Evolutionary conservation across 2,888 invertebrate genomes (phyloP).

Genomic region (Harpalus rubripes): DNA sequence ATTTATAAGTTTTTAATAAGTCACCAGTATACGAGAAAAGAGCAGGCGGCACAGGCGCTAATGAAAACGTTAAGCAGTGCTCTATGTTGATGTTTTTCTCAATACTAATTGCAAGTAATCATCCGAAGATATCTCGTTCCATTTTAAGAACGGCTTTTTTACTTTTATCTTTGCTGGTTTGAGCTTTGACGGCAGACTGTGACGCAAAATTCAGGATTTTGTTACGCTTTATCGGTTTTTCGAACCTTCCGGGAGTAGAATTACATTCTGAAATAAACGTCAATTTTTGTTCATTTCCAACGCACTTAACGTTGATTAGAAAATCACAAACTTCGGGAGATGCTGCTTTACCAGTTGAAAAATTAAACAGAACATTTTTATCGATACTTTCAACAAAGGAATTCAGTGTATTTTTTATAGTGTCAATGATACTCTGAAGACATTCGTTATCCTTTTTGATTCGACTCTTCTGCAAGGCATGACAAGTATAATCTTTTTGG

Average conservation of each 20-base stretch:
- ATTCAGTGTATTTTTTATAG: constrained; percentile 68
- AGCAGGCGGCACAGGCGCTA: constrained; percentile 69
- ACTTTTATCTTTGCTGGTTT: constrained; percentile 62
- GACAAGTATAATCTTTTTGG: constrained; percentile 70
- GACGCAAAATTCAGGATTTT: not conserved
- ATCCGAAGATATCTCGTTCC: constrained; percentile 69
- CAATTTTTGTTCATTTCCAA: not conserved
- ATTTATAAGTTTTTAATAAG: constrained; percentile 70
- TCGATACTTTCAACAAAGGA: constrained; percentile 69
- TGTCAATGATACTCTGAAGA: constrained; percentile 66
- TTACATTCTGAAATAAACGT: not conserved
- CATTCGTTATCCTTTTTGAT: constrained; percentile 69
- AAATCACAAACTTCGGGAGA: constrained; percentile 70
- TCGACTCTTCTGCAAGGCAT: constrained; percentile 68
- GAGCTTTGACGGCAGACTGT: constrained; percentile 62
- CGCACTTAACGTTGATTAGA: constrained; percentile 70
- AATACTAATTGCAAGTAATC: constrained; percentile 69
- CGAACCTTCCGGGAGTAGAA: constrained; percentile 67
- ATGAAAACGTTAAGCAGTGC: constrained; percentile 68
- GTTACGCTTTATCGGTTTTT: constrained; percentile 69
- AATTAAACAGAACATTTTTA: constrained; percentile 69
- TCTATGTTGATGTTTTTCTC: constrained; percentile 68
- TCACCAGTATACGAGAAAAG: constrained; percentile 66
- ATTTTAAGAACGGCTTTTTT: constrained; percentile 69
- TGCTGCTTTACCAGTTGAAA: constrained; percentile 68